Conservation (phyloP, 2,797 vertebrate species). For the Knipowitschia caucasica region DNA sequence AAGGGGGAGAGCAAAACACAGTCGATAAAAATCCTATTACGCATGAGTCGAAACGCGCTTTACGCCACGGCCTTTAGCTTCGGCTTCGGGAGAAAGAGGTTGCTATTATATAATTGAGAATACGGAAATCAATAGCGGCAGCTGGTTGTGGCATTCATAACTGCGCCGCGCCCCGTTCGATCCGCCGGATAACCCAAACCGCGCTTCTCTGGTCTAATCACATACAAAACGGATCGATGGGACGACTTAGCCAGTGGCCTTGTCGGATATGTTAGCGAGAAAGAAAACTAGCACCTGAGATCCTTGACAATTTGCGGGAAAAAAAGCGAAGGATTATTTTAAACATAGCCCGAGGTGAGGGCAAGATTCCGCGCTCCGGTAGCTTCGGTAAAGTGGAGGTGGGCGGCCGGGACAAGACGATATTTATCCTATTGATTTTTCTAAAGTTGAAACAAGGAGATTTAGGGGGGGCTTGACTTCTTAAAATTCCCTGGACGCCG, state of each 20-base stretch:
- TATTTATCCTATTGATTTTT: constrained; percentile 81
- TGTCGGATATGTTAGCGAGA: constrained; percentile 76
- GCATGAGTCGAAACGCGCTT: constrained; percentile 69
- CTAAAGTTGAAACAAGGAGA: constrained; percentile 78
- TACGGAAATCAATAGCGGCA: constrained; percentile 79
- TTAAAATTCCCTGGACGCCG: constrained; percentile 76
- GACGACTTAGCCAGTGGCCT: constrained; percentile 69
- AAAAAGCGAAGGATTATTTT: constrained; percentile 73
- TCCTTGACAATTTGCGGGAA: constrained; percentile 60
- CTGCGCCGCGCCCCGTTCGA: constrained; percentile 72
- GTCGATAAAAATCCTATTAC: constrained; percentile 77
- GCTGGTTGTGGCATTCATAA: constrained; percentile 76
- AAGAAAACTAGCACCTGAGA: constrained; percentile 68
- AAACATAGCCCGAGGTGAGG: constrained; percentile 80
- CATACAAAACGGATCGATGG: constrained; percentile 71
- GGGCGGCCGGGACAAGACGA: constrained; percentile 67
- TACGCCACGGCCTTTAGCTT: constrained; percentile 63
- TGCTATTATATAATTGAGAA: constrained; percentile 82
- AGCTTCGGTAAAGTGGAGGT: constrained; percentile 66
- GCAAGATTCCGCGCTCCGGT: constrained; percentile 70
- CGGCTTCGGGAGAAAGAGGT: constrained; percentile 73
- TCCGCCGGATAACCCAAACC: constrained; percentile 70
- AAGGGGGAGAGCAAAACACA: constrained; percentile 52
- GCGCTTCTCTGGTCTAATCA: constrained; percentile 76
- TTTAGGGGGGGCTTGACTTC: constrained; percentile 77